Evolutionary conservation across 1,140 invertebrate genomes (phyloP).

Genomic region (Aplysia californica): DNA sequence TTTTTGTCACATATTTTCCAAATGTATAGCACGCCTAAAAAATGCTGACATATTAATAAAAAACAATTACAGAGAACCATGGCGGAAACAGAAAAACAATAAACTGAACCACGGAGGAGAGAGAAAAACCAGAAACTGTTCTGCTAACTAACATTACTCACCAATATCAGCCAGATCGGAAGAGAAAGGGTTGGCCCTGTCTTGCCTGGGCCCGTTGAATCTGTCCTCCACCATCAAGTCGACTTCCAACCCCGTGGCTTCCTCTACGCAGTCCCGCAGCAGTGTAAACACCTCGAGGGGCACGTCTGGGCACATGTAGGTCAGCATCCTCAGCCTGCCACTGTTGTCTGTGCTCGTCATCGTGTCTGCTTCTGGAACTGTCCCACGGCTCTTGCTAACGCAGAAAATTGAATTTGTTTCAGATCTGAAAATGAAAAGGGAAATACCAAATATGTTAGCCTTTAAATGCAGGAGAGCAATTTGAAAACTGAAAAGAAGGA

Average conservation of each 20-base stretch:
- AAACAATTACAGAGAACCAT: neutral
- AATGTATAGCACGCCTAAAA: neutral
- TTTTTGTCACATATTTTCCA: too few species aligned
- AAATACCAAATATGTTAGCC: too few species aligned
- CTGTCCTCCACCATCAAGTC: constrained; percentile 19
- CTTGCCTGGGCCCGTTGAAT: neutral
- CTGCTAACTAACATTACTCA: too few species aligned
- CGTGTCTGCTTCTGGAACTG: too few species aligned
- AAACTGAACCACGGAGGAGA: too few species aligned
- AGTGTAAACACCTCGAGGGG: neutral
- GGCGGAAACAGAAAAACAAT: neutral
- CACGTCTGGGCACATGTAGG: constrained; percentile 22
- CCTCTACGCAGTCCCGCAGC: constrained; percentile 15
- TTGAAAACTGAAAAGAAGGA: too few species aligned
- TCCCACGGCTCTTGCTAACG: too few species aligned
- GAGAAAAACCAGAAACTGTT: too few species aligned
- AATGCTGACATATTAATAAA: neutral
- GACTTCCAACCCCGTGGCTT: constrained; percentile 14
- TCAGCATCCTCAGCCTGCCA: constrained; percentile 9
- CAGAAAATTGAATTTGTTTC: too few species aligned
- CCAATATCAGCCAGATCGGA: constrained; percentile 21
- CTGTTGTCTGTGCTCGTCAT: too few species aligned
- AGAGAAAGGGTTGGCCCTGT: constrained; percentile 9
- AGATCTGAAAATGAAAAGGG: too few species aligned
- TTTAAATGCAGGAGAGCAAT: too few species aligned